Percentiles rank a stretch among this genome's conserved stretches.
Evolutionary conservation across 1,140 invertebrate genomes (phyloP).

Genomic region (Brachionus plicatilis): DNA sequence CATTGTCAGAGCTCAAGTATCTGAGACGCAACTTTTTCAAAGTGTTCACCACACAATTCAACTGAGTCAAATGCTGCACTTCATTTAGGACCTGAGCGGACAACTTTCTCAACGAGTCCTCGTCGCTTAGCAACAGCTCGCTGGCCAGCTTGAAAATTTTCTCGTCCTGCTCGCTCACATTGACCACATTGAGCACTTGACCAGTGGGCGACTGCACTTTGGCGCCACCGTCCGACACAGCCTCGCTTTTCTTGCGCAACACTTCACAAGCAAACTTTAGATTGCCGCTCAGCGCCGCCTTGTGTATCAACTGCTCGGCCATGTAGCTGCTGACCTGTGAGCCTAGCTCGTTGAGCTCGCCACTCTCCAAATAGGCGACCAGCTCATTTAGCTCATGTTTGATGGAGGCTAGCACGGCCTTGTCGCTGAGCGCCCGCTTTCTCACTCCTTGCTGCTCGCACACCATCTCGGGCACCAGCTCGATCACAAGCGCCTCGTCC

Average conservation of each 20-base stretch:
- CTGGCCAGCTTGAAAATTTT: conserved; percentile 14
- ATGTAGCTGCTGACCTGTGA: neutral
- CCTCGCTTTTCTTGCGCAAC: neutral
- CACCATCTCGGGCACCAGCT: neutral
- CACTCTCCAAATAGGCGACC: neutral
- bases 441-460: no score
- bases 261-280: conserved; percentile 30
- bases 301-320: conserved; percentile 34
- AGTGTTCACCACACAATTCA: conserved; percentile 16
- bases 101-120: conserved; percentile 18
- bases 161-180: conserved; percentile 23
- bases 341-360: neutral
- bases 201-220: neutral
- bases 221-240: neutral
- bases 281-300: neutral
- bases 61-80: conserved; percentile 6
- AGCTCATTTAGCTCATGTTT: neutral
- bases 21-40: conserved; percentile 31
- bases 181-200: neutral
- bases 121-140: conserved; percentile 24
- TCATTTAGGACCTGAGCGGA: conserved; percentile 7
- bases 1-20: neutral
- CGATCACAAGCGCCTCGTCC: neutral
- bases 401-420: neutral
- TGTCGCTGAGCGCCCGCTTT: neutral